Conservation (phyloP, 30 jellyfish, hydroid and myxozoan species). For the Mastigias papua region DNA sequence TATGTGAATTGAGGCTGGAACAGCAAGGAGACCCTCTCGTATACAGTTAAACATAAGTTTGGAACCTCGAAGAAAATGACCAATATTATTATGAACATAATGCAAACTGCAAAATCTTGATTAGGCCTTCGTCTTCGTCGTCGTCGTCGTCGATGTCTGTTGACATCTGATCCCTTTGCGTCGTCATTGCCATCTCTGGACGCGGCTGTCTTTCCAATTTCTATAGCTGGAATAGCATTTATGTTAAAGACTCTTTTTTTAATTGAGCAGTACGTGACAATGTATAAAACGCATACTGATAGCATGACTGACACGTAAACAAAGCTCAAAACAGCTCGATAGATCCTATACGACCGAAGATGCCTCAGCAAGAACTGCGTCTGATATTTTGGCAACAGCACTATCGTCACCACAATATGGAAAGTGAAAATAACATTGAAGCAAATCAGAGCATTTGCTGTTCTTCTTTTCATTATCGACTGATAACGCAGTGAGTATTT, state of each 20-base stretch:
- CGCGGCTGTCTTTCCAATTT: not conserved
- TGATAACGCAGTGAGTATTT: constrained; percentile 1
- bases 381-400: constrained; percentile 12
- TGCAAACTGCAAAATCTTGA: constrained; percentile 50
- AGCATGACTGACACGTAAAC: not conserved
- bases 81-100: constrained; percentile 43
- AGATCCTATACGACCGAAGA: constrained; percentile 6
- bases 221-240: not conserved
- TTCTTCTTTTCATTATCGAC: constrained; percentile 31
- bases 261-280: constrained; percentile 26
- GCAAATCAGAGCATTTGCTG: constrained; percentile 19
- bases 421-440: constrained; percentile 29
- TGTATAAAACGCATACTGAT: not conserved
- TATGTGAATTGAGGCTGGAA: not conserved
- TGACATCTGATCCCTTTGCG: not conserved
- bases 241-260: not conserved
- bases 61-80: constrained; percentile 42
- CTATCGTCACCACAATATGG: not conserved
- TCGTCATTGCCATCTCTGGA: not conserved
- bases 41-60: constrained; percentile 21
- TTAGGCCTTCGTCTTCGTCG: constrained; percentile 38
- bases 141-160: too few relatives aligned
- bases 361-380: not conserved
- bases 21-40: not conserved
- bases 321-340: constrained; percentile 33